Conservation (phyloP, 1,140 invertebrate species). For the Battus philenor region DNA sequence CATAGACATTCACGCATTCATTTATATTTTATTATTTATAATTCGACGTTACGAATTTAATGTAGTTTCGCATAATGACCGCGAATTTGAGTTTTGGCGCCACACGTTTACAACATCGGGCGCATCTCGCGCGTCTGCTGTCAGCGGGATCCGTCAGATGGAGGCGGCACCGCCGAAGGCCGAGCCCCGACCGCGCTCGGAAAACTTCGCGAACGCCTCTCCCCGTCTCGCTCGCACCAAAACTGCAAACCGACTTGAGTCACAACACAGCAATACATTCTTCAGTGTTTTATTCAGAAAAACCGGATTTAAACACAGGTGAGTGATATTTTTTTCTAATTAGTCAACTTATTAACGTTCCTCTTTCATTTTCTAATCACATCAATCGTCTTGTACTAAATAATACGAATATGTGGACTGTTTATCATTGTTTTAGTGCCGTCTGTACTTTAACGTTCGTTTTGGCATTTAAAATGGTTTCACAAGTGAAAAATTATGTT, state of each 20-base stretch:
- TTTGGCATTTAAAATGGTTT: slow-evolving; percentile 6
- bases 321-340: not conserved
- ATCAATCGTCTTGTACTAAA: no score
- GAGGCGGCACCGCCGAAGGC: slow-evolving; percentile 44
- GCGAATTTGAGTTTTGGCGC: slow-evolving; percentile 39
- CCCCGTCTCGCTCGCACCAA: slow-evolving; percentile 36
- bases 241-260: slow-evolving; percentile 58
- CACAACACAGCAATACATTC: slow-evolving; percentile 36
- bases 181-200: slow-evolving; percentile 47
- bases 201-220: slow-evolving; percentile 31
- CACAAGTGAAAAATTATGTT: not conserved
- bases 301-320: slow-evolving; percentile 1
- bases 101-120: slow-evolving; percentile 48
- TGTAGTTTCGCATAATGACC: slow-evolving; percentile 30
- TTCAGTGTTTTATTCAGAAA: slow-evolving; percentile 14
- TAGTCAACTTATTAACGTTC: not conserved
- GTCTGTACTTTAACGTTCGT: slow-evolving; percentile 38
- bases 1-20: slow-evolving; percentile 32
- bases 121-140: slow-evolving; percentile 59
- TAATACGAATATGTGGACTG: not conserved
- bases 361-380: no score
- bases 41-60: slow-evolving; percentile 25
- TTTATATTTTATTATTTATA: slow-evolving; percentile 17
- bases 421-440: slow-evolving; percentile 24
- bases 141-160: slow-evolving; percentile 46